Evolutionary conservation across 2,797 vertebrate species (phyloP).

Genomic region (Holocentrus rufus): DNA sequence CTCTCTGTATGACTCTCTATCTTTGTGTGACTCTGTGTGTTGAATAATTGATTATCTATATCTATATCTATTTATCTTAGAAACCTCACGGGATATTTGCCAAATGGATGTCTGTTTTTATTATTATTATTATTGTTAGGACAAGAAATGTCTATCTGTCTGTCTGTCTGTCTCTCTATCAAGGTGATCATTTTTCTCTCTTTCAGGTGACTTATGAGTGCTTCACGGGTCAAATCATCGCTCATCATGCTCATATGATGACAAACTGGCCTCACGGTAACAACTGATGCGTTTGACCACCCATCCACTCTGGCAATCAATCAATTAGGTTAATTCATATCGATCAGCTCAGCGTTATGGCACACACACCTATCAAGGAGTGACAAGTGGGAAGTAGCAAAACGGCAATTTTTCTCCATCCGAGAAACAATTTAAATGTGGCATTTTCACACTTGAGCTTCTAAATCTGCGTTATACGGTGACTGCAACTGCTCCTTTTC

Average conservation of each 20-base stretch:
- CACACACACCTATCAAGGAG: slow-evolving; percentile 30
- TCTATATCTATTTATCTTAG: slow-evolving; percentile 1
- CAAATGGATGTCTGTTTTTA: neutral
- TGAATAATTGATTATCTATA: slow-evolving; percentile 29
- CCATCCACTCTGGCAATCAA: slow-evolving; percentile 46
- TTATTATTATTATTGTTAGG: slow-evolving; percentile 11
- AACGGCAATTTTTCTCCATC: slow-evolving; percentile 24
- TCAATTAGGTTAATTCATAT: slow-evolving; percentile 55
- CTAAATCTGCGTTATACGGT: neutral
- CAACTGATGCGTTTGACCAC: slow-evolving; percentile 30
- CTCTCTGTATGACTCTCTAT: neutral
- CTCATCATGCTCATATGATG: slow-evolving; percentile 58
- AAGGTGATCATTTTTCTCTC: slow-evolving; percentile 42
- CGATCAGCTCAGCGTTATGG: slow-evolving; percentile 42
- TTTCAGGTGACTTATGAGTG: slow-evolving; percentile 50
- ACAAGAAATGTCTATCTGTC: neutral
- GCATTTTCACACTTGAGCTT: slow-evolving; percentile 1
- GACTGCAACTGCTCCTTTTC: neutral
- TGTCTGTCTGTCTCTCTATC: too few relatives aligned
- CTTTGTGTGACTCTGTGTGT: neutral
- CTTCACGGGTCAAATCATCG: slow-evolving; percentile 55
- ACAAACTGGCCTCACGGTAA: slow-evolving; percentile 62
- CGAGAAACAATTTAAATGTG: slow-evolving; percentile 11
- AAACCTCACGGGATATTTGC: slow-evolving; percentile 8
- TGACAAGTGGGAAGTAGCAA: neutral